Base-by-base conservation (phyloP, 2,888 invertebrate genomes). In the Antheraea yamamai region DNA sequence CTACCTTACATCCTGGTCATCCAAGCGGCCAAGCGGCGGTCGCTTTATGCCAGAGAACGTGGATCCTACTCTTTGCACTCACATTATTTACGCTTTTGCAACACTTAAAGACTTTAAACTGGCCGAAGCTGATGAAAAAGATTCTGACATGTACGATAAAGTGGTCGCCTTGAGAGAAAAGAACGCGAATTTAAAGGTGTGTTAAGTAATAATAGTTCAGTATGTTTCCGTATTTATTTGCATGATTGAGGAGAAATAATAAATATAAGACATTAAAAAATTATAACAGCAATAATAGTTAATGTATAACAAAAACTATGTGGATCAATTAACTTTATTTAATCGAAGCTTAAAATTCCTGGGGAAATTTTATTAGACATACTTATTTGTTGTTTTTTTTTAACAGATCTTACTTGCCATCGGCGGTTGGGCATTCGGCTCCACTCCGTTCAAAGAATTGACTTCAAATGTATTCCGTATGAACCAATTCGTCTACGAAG, bases 361-460 rank as follows among this genome's bases (percentile, higher is more conserved):
- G 52, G 18, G 18, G 18, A 18, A 0, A 4, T 55, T 55, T 16
- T 18, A 55, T 55, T 6, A 20, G 52, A 18, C 18, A 52, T 52
- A 55, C 52, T 20, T 55, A 47, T 47, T 47, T 12, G 47, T n/a
- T 55, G 52, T 55, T 18, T n/a, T 20, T 7, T 79, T 35, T 76
- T 84, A 86, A 12, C 84, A 98, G 96, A 96, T 98, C 77, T 93
- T 98, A 0, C 92, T 98, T 23, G 98, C 98, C 1, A 98, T 99
- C 81, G 99, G 99, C 76, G 99, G 99, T 30, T 99, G 99, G 99
- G 98, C 98, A 0, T 99, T 99, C 85, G 99, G 99, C 18, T 98
- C 99, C 1, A 98, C 98, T 0, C 98, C 98, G 4, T 98, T 98
- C 95, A 98, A 98, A 94, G 98, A 98, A 88, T 95, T 98, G 68